These are phyloP conservation scores for Ariopsis seemanni DNA, from an alignment of 2,113 vertebrate genomes.

Conservation along the genomic window DNA sequence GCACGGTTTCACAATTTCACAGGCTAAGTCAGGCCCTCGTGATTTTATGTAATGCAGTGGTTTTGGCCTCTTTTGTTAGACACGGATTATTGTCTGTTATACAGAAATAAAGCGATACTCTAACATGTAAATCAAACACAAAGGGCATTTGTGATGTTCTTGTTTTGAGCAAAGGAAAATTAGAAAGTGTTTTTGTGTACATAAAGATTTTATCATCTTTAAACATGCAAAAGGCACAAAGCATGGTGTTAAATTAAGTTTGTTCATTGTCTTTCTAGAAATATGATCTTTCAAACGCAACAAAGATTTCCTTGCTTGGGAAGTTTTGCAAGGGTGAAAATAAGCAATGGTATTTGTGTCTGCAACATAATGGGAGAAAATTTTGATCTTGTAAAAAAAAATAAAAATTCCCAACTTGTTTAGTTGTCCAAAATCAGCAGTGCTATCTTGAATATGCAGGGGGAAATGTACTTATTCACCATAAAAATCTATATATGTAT, in stretches of 20 bases:
- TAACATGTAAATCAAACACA: not conserved
- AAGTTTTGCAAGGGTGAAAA: not conserved
- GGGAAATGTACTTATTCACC: slow-evolving; percentile 27
- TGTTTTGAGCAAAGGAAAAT: not conserved
- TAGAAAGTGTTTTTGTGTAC: not conserved
- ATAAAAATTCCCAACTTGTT: not conserved
- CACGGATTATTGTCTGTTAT: slow-evolving; percentile 13
- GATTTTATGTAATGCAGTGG: slow-evolving; percentile 11
- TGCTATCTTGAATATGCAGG: not conserved
- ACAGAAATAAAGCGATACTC: not conserved
- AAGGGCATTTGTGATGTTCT: not conserved
- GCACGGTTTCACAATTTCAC: not conserved
- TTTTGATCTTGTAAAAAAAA: not conserved
- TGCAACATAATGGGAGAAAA: slow-evolving; percentile 57
- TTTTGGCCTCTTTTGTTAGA: slow-evolving; percentile 20
- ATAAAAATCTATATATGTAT: not conserved
- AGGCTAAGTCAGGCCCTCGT: not conserved
- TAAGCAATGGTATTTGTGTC: slow-evolving; percentile 51
- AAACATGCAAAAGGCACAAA: not conserved
- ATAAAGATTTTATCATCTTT: not conserved
- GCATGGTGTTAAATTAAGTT: slow-evolving; percentile 11
- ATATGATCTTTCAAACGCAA: slow-evolving; percentile 60
- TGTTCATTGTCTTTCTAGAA: slow-evolving; percentile 57
- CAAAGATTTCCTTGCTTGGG: slow-evolving; percentile 56
- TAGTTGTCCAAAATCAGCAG: not conserved